These are phyloP conservation scores for Dromiciops gliroides DNA, from an alignment of 2,113 vertebrate species.

Conservation along the genomic window DNA sequence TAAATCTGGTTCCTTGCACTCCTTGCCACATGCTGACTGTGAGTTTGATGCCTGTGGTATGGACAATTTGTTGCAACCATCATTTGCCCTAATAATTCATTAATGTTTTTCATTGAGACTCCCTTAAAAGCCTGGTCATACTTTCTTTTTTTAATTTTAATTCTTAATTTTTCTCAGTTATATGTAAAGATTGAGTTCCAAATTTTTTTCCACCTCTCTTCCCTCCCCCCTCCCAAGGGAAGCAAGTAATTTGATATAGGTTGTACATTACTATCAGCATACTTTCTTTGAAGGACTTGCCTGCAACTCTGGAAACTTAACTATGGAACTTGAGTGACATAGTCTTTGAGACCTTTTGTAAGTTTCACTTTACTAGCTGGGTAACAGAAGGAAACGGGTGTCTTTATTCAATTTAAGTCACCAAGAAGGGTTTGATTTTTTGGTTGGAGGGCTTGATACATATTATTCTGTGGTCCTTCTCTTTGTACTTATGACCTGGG, in stretches of 20 bases:
- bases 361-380: not conserved
- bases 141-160: too few species aligned
- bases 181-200: too few species aligned
- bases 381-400: not conserved
- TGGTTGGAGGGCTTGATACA: not conserved
- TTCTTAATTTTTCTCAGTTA: too few species aligned
- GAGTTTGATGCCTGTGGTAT: not conserved
- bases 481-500: not conserved
- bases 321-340: not conserved
- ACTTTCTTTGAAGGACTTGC: not conserved
- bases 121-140: not conserved
- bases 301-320: not conserved
- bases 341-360: not conserved
- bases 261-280: too few species aligned
- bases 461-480: not conserved
- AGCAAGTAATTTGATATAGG: too few species aligned
- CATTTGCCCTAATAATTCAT: conserved; percentile 21
- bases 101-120: conserved; percentile 7
- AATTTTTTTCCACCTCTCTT: too few species aligned
- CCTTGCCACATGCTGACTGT: not conserved
- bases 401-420: not conserved
- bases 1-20: not conserved
- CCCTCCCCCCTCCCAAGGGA: too few species aligned
- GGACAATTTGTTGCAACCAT: not conserved
- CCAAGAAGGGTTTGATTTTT: too few species aligned